Percentiles rank a stretch among this genome's conserved stretches.
phyloP scores from a whole-genome alignment of 2,113 vertebrate species.

The Spea multiplicata region DNA sequence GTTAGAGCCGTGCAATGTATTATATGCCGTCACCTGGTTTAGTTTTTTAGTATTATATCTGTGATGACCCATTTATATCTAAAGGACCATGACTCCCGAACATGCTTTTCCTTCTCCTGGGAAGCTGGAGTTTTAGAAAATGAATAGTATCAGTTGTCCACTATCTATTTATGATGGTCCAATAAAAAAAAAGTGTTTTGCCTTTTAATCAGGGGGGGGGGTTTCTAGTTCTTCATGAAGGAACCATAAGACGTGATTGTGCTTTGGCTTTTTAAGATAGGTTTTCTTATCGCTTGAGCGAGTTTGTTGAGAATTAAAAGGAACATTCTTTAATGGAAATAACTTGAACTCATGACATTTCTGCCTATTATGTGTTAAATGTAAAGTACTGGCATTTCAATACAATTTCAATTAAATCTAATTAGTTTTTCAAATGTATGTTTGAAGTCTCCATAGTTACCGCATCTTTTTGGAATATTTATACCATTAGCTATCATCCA shows the following conservation, averaged over 20 bases:
- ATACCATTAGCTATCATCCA: background rate
- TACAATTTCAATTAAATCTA: background rate
- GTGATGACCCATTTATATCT: no score
- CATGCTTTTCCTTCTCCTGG: no score
- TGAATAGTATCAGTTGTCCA: no score
- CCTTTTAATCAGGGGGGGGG: no score
- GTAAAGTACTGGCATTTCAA: background rate
- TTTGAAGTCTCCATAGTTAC: background rate
- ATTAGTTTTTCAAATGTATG: background rate
- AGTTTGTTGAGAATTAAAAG: background rate
- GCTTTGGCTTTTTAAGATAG: background rate
- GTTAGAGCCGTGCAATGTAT: no score
- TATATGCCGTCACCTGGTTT: no score
- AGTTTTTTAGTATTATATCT: no score
- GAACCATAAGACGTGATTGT: background rate
- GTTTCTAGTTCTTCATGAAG: background rate
- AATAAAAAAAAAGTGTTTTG: no score
- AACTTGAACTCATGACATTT: background rate
- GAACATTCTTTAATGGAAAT: background rate
- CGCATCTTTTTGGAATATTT: background rate
- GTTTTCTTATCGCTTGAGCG: background rate
- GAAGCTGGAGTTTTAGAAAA: no score
- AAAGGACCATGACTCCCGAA: no score
- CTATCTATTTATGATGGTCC: no score
- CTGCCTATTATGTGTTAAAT: background rate